Conservation (phyloP, 2,888 invertebrate genomes). For the Tipula unca region DNA sequence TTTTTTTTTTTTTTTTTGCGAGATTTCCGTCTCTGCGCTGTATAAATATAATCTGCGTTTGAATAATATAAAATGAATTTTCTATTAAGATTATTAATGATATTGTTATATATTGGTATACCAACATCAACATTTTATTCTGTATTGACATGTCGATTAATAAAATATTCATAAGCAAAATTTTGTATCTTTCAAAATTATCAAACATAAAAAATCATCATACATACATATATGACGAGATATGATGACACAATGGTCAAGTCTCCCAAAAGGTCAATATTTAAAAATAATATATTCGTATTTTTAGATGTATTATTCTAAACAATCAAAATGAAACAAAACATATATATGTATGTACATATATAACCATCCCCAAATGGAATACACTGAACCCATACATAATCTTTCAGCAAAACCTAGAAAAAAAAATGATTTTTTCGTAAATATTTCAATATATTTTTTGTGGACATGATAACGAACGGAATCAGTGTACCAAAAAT, state of each 20-base stretch:
- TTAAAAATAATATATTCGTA: not conserved
- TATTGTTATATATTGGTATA: no score
- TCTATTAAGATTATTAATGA: no score
- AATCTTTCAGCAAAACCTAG: not conserved
- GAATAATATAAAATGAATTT: no score
- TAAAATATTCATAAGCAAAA: not conserved
- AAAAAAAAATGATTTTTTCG: not conserved
- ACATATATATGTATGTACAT: no score
- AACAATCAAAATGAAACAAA: not conserved
- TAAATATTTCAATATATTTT: not conserved
- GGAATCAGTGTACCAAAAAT: not conserved
- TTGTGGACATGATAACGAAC: not conserved
- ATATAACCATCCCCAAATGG: not conserved
- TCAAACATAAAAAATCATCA: not conserved
- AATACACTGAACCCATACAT: not conserved
- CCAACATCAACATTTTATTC: not conserved
- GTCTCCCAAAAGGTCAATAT: conserved; percentile 4
- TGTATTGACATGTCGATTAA: not conserved
- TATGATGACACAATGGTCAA: not conserved
- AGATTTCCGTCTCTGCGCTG: no score
- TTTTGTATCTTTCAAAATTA: not conserved
- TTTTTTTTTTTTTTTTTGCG: no score
- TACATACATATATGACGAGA: not conserved
- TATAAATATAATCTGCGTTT: no score
- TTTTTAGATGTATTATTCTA: not conserved